phyloP scores from a whole-genome alignment of 2,797 vertebrate genomes.

The Meriones psammophilus region DNA sequence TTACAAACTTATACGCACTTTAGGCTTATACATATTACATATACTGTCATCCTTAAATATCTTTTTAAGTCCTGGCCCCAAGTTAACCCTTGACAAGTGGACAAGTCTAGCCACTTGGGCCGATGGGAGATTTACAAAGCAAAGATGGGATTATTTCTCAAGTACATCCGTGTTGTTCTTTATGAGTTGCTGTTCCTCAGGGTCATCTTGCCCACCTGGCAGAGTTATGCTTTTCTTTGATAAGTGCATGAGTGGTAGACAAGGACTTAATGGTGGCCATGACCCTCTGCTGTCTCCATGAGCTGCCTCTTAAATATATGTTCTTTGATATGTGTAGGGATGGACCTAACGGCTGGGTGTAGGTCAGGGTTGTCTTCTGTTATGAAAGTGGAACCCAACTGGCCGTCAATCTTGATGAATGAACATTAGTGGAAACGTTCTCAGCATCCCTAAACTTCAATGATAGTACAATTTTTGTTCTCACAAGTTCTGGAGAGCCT shows the following conservation, averaged over 20 bases:
- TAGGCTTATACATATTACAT: not conserved
- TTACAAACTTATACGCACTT: not conserved
- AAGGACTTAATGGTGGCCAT: not conserved
- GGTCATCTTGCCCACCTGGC: not conserved
- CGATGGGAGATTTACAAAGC: not conserved
- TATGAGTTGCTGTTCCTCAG: not conserved
- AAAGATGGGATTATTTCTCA: not conserved
- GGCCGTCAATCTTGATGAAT: not conserved
- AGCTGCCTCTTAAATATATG: not conserved
- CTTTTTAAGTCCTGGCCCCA: not conserved
- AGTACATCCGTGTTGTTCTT: no score
- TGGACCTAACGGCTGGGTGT: not conserved
- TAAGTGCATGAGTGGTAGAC: not conserved
- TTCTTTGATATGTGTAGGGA: not conserved
- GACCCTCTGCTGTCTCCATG: not conserved
- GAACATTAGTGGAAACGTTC: not conserved
- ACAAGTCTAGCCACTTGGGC: not conserved
- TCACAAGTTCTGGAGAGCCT: not conserved
- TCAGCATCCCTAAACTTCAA: not conserved
- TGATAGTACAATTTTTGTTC: not conserved
- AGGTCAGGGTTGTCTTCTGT: not conserved
- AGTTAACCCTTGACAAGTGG: not conserved
- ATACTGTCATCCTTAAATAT: not conserved
- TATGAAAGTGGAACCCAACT: not conserved
- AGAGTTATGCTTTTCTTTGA: not conserved